Base-by-base conservation (phyloP, 2,888 invertebrate genomes). In the Coremacera marginata region DNA sequence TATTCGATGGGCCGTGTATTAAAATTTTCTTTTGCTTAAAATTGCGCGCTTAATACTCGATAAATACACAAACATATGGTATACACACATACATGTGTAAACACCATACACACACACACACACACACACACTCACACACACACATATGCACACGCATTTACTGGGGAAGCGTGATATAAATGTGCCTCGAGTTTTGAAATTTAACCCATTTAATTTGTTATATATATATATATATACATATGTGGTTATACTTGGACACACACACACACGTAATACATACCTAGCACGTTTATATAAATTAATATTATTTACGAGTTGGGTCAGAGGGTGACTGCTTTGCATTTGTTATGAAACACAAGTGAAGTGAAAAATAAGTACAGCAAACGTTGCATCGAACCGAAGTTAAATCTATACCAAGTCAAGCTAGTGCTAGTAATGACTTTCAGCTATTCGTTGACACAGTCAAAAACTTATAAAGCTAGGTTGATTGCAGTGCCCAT, bases 141-240 rank as follows among this genome's bases (percentile, higher is more conserved):
- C 55, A 31, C 31, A 31, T 31, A 31, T 31, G 5, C n/a, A 5
- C 31, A 16, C 11, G 57, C 19, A 11, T 11, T 57, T n/a, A 57
- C 9, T 19, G 25, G 49, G 71, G 71, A 37, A 37, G 71, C 60
- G 19, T 70, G 70, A 14, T 31, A 52, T 51, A 9, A 16, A 25
- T 27, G 70, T 19, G 52, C 63, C 31, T 27, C 63, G n/a, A 65
- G 19, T 65, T 65, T 65, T 31, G 55, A 31, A 70, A 55, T 52
- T n/a, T 34, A 70, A 70, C 70, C 70, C 70, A 70, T 70, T 70
- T 70, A 19, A 57, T 55, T 16, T 65, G n/a, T 11, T 2, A 5
- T 60, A 8, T 19, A 11, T 2, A 5, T 60, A 8, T 19, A 11
- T 37, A 34, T 16, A 19, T 19, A 1, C 7, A 14, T 55, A 19